These are phyloP conservation scores for Chelon labrosus DNA, from an alignment of 2,797 vertebrate genomes.

Conservation along the genomic window DNA sequence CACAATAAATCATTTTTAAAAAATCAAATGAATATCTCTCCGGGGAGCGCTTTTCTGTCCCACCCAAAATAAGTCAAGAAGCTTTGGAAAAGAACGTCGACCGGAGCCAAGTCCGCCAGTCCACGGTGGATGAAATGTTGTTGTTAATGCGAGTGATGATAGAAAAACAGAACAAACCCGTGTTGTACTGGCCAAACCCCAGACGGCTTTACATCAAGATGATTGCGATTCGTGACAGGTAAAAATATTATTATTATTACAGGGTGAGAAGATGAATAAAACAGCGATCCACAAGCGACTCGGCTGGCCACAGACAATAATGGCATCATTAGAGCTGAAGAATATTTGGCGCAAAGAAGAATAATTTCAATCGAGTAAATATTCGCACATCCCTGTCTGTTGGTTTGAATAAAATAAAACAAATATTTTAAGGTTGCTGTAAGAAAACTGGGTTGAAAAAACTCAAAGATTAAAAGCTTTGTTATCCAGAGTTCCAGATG, in stretches of 20 bases:
- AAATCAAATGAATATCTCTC: constrained; percentile 30
- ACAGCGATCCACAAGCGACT: constrained; percentile 4
- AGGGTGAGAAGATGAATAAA: constrained; percentile 28
- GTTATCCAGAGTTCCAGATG: too few relatives aligned
- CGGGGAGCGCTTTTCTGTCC: constrained; percentile 21
- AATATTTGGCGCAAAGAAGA: too few relatives aligned
- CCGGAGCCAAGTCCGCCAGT: constrained; percentile 8
- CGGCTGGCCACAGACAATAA: not conserved
- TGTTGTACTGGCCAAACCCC: constrained; percentile 23
- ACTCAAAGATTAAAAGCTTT: too few relatives aligned
- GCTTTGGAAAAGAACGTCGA: constrained; percentile 5
- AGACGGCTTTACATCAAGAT: constrained; percentile 41
- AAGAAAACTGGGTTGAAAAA: too few relatives aligned
- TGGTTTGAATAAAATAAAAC: too few relatives aligned
- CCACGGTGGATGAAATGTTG: constrained; percentile 53
- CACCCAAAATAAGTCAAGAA: constrained; percentile 36
- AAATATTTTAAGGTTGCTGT: too few relatives aligned
- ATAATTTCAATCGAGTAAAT: too few relatives aligned
- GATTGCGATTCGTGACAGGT: constrained; percentile 38
- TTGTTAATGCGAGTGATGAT: constrained; percentile 42
- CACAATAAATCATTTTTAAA: not conserved
- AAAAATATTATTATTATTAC: constrained; percentile 50
- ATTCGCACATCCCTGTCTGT: too few relatives aligned
- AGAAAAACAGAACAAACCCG: constrained; percentile 48
- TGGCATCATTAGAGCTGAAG: not conserved